These are phyloP conservation scores for Thelaira solivaga DNA, from an alignment of 2,888 invertebrate genomes.

Conservation along the genomic window DNA sequence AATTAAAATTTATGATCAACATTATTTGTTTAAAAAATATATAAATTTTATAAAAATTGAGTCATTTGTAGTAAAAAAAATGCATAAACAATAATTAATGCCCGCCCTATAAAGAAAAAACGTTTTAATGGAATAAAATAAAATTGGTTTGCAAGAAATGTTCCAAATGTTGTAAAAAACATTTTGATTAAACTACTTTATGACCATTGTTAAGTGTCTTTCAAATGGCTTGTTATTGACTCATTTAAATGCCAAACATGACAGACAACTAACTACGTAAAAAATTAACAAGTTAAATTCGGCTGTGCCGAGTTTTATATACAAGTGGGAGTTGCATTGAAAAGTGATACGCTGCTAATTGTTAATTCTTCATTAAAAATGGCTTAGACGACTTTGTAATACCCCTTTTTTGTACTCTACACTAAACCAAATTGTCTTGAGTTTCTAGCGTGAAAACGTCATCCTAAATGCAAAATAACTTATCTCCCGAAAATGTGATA, in stretches of 20 bases:
- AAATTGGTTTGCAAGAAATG: slow-evolving; percentile 58
- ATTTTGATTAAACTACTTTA: slow-evolving; percentile 67
- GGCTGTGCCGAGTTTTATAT: no score
- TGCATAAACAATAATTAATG: slow-evolving; percentile 42
- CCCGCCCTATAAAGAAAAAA: slow-evolving; percentile 31
- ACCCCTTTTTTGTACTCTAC: no score
- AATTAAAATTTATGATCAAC: slow-evolving; percentile 1
- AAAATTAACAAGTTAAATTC: background rate
- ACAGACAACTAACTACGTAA: slow-evolving; percentile 56
- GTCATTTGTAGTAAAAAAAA: slow-evolving; percentile 13
- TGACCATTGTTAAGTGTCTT: slow-evolving; percentile 72
- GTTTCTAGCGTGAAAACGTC: no score
- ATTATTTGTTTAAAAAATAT: background rate
- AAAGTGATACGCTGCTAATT: no score
- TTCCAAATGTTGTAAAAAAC: slow-evolving; percentile 47
- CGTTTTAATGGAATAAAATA: slow-evolving; percentile 22
- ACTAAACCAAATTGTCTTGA: no score
- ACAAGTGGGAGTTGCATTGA: no score
- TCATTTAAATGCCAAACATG: slow-evolving; percentile 72
- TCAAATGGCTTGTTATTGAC: slow-evolving; percentile 69
- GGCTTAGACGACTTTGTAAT: no score
- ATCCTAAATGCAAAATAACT: no score
- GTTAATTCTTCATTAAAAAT: no score
- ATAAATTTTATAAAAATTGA: slow-evolving; percentile 21
- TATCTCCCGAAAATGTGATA: no score